phyloP scores from a whole-genome alignment of 2,113 vertebrate genomes.

The Tetrao urogallus region DNA sequence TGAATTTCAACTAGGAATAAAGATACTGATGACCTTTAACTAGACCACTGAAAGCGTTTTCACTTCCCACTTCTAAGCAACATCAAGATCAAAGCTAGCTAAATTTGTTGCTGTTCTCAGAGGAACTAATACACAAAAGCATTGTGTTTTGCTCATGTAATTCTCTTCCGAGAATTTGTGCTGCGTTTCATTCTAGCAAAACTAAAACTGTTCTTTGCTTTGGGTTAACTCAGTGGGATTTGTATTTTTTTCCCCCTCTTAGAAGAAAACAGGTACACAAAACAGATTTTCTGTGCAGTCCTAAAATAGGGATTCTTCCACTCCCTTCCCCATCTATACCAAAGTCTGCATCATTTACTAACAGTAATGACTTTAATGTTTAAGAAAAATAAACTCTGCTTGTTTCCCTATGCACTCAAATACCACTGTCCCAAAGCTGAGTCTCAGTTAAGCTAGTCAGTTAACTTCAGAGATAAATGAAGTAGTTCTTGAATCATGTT shows the following conservation, averaged over 20 bases:
- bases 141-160: not conserved
- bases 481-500: not conserved
- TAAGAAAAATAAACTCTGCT: not conserved
- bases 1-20: not conserved
- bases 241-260: fast-evolving
- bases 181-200: not conserved
- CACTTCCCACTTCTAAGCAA: not conserved
- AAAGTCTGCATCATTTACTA: not conserved
- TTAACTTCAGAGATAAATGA: not conserved
- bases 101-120: not conserved
- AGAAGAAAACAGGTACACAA: not conserved
- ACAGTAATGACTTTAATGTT: not conserved
- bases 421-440: fast-evolving
- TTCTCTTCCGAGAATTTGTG: not conserved
- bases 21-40: not conserved
- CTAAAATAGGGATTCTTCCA: not conserved
- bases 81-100: not conserved
- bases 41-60: not conserved
- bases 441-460: not conserved
- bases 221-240: not conserved
- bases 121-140: not conserved
- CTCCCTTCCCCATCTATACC: fast-evolving
- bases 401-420: not conserved
- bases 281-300: not conserved
- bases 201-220: not conserved